phyloP scores from a whole-genome alignment of 2,797 vertebrate species.

The Cephalopachus bancanus region DNA sequence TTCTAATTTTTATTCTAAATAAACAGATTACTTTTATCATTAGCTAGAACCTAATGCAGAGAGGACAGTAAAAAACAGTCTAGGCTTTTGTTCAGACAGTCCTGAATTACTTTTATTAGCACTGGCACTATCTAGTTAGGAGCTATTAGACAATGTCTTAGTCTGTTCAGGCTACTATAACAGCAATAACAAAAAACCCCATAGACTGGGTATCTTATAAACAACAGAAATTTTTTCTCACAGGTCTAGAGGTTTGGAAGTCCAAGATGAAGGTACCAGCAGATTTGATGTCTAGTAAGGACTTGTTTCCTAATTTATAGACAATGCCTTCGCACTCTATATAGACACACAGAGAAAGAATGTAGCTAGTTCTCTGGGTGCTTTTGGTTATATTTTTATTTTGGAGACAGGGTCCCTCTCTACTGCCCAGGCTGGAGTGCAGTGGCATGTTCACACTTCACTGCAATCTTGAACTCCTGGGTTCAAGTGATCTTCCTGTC shows the following conservation, averaged over 20 bases:
- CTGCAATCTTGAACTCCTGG: too few relatives aligned
- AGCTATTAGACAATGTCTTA: background rate
- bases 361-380: background rate
- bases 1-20: background rate
- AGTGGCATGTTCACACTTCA: too few relatives aligned
- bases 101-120: background rate
- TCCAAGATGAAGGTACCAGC: background rate
- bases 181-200: background rate
- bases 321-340: background rate
- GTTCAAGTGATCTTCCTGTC: too few relatives aligned
- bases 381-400: too few relatives aligned
- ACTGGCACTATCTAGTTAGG: background rate
- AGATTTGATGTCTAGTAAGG: background rate
- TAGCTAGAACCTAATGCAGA: background rate
- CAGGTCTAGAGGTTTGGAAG: background rate
- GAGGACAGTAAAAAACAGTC: background rate
- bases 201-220: background rate
- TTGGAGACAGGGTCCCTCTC: too few relatives aligned
- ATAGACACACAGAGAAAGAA: rapidly evolving
- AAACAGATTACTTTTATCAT: background rate
- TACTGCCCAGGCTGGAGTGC: too few relatives aligned
- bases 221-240: background rate
- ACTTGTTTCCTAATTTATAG: background rate
- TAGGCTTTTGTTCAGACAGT: background rate
- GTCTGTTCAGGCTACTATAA: background rate